Conservation (phyloP, 30 jellyfish, hydroid and myxozoan genomes). For the Haliclystus octoradiatus region DNA sequence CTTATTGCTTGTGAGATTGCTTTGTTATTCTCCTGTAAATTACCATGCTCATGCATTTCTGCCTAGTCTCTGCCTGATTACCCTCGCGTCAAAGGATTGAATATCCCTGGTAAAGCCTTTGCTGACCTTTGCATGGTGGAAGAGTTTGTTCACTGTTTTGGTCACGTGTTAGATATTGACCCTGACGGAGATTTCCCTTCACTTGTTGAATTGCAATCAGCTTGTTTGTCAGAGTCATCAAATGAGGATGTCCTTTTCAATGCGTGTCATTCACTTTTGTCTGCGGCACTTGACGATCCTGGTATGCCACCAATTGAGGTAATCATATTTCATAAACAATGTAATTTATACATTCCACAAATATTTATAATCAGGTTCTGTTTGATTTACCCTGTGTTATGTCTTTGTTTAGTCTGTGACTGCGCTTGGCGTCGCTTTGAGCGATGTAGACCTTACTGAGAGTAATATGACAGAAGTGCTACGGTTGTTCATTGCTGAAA, state of each 20-base stretch:
- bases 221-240: slow-evolving; percentile 67
- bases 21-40: no score
- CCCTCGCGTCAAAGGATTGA: slow-evolving; percentile 48
- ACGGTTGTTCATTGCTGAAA: slow-evolving; percentile 48
- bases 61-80: slow-evolving; percentile 71
- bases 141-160: slow-evolving; percentile 87
- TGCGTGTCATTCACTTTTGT: slow-evolving; percentile 75
- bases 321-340: no score
- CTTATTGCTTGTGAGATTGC: no score
- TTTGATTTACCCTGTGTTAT: no score
- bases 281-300: slow-evolving; percentile 85
- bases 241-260: slow-evolving; percentile 67
- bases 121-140: slow-evolving; percentile 91
- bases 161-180: slow-evolving; percentile 91
- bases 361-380: no score
- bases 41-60: no score
- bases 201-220: slow-evolving; percentile 76
- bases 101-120: slow-evolving; percentile 81
- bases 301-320: slow-evolving; percentile 63
- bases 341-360: no score
- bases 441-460: slow-evolving; percentile 67
- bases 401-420: slow-evolving; percentile 42
- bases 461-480: slow-evolving; percentile 79
- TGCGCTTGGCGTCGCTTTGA: slow-evolving; percentile 55
- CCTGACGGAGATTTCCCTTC: slow-evolving; percentile 82